Conservation (phyloP, 1,140 invertebrate genomes). For the Pachypeltis micranthus region DNA sequence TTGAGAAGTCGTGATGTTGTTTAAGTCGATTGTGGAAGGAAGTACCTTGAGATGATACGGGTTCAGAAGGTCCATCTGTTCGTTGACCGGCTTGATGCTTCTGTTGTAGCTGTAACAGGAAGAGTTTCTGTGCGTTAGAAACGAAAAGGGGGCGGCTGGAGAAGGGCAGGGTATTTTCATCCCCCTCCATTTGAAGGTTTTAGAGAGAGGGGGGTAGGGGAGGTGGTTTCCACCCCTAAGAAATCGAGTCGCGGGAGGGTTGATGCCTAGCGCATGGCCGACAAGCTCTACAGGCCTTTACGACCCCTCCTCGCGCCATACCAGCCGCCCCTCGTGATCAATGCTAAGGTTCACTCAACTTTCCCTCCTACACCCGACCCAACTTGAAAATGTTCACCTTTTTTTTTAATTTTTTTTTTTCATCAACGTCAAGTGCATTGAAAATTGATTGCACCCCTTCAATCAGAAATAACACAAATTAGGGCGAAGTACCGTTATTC, state of each 20-base stretch:
- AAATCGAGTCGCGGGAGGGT: constrained; percentile 12
- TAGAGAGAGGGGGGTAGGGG: too few species aligned
- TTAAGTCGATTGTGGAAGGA: neutral
- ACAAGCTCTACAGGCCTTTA: neutral
- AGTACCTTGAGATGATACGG: constrained; percentile 37
- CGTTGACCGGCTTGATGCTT: constrained; percentile 25
- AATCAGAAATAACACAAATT: too few species aligned
- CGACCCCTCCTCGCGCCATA: constrained; percentile 5
- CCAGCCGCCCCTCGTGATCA: constrained; percentile 16
- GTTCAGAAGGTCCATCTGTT: constrained; percentile 35
- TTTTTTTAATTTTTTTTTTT: neutral
- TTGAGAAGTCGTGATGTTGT: neutral
- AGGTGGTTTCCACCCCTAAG: too few species aligned
- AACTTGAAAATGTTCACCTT: neutral
- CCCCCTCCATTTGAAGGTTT: constrained; percentile 5
- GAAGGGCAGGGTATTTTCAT: constrained; percentile 12
- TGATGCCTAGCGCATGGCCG: constrained; percentile 1
- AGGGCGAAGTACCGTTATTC: too few species aligned
- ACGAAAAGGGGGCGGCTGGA: neutral
- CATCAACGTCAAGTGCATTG: too few species aligned
- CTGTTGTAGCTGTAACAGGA: constrained; percentile 28
- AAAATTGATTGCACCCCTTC: too few species aligned
- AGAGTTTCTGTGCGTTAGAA: constrained; percentile 7
- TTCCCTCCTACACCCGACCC: neutral
- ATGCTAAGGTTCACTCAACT: constrained; percentile 14